Evolutionary conservation across 2,888 invertebrate genomes (phyloP).

Genomic region (Graphium colonna): DNA sequence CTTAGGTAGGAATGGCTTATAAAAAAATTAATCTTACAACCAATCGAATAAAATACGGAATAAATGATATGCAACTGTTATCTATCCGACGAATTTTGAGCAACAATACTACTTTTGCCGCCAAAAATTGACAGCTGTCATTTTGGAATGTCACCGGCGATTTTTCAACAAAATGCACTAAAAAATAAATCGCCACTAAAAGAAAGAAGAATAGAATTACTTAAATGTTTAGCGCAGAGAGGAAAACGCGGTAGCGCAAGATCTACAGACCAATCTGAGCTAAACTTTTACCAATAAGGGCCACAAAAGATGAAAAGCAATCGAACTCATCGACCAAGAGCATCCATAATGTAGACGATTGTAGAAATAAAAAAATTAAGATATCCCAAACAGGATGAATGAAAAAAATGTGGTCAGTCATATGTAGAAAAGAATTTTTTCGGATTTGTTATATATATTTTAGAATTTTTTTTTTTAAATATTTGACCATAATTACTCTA

Average conservation of each 20-base stretch:
- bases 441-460: no score
- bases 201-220: no score
- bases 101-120: constrained; percentile 25
- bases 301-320: neutral
- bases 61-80: constrained; percentile 30
- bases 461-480: no score
- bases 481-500: no score
- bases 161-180: constrained; percentile 28
- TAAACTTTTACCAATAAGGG: constrained; percentile 49
- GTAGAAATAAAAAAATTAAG: no score
- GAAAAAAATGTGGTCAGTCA: no score
- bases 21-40: constrained; percentile 23
- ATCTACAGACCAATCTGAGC: constrained; percentile 51
- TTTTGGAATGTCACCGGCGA: constrained; percentile 1
- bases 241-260: constrained; percentile 51
- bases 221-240: constrained; percentile 49
- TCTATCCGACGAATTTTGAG: constrained; percentile 38
- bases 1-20: constrained; percentile 41
- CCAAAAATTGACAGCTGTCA: neutral
- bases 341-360: neutral
- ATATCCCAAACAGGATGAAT: no score
- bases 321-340: neutral
- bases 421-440: no score
- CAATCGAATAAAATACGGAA: constrained; percentile 20
- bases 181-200: no score